Evolutionary conservation across 2,888 invertebrate species (phyloP).

Genomic region (Leucophenga montana): DNA sequence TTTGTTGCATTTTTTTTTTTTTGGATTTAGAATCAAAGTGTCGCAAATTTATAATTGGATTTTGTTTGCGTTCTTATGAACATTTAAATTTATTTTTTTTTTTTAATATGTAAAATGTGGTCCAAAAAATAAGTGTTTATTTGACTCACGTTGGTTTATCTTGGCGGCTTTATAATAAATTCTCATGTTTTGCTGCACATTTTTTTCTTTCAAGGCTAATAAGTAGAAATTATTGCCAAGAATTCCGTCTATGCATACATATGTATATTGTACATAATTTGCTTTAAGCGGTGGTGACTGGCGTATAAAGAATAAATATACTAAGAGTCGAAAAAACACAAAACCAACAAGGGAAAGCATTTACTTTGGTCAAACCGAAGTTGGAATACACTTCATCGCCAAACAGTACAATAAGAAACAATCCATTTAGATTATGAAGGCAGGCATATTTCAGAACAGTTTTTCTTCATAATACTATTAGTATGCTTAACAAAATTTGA

Average conservation of each 20-base stretch:
- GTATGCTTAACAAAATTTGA: too few relatives aligned
- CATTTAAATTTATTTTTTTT: not conserved
- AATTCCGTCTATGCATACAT: too few relatives aligned
- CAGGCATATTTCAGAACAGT: too few relatives aligned
- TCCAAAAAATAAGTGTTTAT: conserved; percentile 43
- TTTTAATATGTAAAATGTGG: not conserved
- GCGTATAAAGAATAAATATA: too few relatives aligned
- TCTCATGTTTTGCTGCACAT: not conserved
- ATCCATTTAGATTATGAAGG: too few relatives aligned
- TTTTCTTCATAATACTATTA: too few relatives aligned
- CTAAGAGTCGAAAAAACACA: not conserved
- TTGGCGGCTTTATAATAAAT: conserved; percentile 29
- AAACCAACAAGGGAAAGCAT: not conserved
- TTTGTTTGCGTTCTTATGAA: not conserved
- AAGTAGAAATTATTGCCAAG: conserved; percentile 42
- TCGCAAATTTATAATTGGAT: too few relatives aligned
- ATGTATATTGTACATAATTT: not conserved
- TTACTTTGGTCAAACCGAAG: not conserved
- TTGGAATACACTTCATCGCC: not conserved
- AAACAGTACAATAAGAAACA: too few relatives aligned
- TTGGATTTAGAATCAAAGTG: too few relatives aligned
- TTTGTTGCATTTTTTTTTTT: too few relatives aligned
- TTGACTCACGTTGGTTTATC: conserved; percentile 27
- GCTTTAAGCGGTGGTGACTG: too few relatives aligned
- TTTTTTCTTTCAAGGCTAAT: conserved; percentile 38